Conservation (phyloP, 2,888 invertebrate species). For the Onchidella celtica region DNA sequence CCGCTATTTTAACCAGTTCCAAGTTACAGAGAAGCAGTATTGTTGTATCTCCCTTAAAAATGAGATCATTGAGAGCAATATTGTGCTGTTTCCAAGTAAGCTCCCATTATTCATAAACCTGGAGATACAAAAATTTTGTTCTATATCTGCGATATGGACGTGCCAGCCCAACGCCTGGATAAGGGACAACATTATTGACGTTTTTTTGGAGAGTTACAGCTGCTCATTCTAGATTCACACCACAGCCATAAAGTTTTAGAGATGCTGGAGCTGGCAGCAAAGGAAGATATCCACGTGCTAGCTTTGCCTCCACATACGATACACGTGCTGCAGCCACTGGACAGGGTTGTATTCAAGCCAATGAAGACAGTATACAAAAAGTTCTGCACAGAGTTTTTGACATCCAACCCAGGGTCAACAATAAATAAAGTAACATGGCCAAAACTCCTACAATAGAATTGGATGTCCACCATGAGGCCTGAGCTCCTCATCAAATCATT, state of each 20-base stretch:
- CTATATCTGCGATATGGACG: too few species aligned
- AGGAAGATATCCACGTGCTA: neutral
- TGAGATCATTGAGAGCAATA: too few species aligned
- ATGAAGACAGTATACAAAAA: slow-evolving; percentile 7
- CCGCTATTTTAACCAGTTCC: too few species aligned
- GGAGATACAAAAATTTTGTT: too few species aligned
- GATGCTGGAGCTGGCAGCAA: neutral
- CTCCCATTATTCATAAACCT: too few species aligned
- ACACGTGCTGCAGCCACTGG: slow-evolving; percentile 1
- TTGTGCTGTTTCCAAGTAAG: too few species aligned
- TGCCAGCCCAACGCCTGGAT: slow-evolving; percentile 63
- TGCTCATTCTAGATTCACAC: slow-evolving; percentile 61
- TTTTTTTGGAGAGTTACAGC: slow-evolving; percentile 59
- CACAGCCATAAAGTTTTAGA: slow-evolving; percentile 18
- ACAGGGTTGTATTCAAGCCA: slow-evolving; percentile 12
- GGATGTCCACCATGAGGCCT: too few species aligned
- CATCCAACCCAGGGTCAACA: neutral
- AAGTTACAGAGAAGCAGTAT: too few species aligned
- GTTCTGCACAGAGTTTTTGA: slow-evolving; percentile 31
- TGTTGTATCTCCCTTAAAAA: too few species aligned
- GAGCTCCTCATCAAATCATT: too few species aligned
- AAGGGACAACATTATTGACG: slow-evolving; percentile 54
- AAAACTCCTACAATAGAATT: too few species aligned
- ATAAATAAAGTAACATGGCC: slow-evolving; percentile 39
- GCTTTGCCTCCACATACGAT: slow-evolving; percentile 4